A percentile compares a stretch with the other conserved stretches of the same genome.
These are phyloP conservation scores for Pachydiplax longipennis DNA, from an alignment of 2,888 invertebrate species.

Conservation along the genomic window DNA sequence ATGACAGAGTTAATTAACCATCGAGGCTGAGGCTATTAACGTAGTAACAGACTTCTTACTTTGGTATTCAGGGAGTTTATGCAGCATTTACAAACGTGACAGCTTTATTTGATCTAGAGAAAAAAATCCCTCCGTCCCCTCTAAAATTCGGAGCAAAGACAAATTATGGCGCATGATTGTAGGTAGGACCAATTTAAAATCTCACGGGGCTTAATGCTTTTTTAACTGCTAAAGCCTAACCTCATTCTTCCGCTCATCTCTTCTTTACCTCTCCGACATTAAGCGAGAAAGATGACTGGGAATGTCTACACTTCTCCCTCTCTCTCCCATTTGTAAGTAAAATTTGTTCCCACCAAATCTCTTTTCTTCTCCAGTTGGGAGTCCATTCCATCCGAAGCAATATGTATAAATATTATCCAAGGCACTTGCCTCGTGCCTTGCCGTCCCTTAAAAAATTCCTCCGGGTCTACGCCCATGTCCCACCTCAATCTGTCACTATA, in stretches of 20 bases:
- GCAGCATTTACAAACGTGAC: background rate
- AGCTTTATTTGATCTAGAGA: background rate
- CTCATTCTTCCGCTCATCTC: background rate
- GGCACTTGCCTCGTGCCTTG: background rate
- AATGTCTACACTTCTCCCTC: background rate
- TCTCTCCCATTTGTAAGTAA: background rate
- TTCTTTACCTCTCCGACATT: background rate
- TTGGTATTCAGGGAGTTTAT: too few species aligned
- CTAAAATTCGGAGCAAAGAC: background rate
- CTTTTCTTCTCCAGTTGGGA: background rate
- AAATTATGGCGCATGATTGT: background rate
- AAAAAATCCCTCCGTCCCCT: background rate
- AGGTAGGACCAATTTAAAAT: background rate
- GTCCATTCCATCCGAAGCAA: background rate
- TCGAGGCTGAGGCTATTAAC: too few species aligned
- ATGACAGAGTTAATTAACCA: too few species aligned
- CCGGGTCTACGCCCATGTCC: slow-evolving; percentile 35
- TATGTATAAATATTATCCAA: slow-evolving; percentile 29
- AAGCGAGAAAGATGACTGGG: background rate
- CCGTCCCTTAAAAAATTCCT: slow-evolving; percentile 1
- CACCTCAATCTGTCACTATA: slow-evolving; percentile 42
- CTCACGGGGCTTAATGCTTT: background rate
- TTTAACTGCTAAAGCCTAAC: background rate
- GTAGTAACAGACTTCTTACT: too few species aligned
- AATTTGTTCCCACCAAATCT: background rate